phyloP scores from a whole-genome alignment of 2,888 invertebrate genomes.

The Bursaphelenchus okinawaensis region DNA sequence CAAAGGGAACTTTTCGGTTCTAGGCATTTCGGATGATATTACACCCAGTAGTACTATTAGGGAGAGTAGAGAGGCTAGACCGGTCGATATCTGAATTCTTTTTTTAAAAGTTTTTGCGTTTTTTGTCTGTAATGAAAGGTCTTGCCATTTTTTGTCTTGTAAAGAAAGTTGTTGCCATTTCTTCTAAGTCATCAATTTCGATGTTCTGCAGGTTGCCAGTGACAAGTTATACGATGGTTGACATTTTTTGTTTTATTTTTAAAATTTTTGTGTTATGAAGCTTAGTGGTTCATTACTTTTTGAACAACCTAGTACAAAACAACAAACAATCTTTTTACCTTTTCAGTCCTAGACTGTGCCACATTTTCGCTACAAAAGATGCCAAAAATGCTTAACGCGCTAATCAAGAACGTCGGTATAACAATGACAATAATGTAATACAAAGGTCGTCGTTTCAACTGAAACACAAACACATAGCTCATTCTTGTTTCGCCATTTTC shows the following conservation, averaged over 20 bases:
- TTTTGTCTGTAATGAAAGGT: neutral
- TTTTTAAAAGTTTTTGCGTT: neutral
- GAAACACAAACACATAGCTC: conserved; percentile 49
- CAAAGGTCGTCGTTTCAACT: conserved; percentile 46
- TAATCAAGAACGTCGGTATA: conserved; percentile 49
- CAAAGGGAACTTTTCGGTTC: conserved; percentile 45
- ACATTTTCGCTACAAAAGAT: conserved; percentile 47
- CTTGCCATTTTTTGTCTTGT: too few relatives aligned
- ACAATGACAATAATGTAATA: conserved; percentile 53
- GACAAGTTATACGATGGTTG: too few relatives aligned
- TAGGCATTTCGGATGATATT: conserved; percentile 50
- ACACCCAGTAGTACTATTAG: conserved; percentile 49
- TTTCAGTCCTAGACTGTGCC: conserved; percentile 48
- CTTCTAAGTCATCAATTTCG: neutral
- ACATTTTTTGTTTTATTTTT: too few relatives aligned
- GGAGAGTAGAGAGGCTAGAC: conserved; percentile 40
- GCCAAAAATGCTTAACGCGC: conserved; percentile 46
- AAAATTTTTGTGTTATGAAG: too few relatives aligned
- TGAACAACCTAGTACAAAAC: too few relatives aligned
- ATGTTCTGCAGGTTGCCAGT: too few relatives aligned
- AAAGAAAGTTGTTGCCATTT: too few relatives aligned
- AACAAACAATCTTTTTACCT: too few relatives aligned
- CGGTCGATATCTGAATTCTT: conserved; percentile 41
- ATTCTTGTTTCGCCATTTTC: conserved; percentile 26
- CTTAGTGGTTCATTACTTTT: too few relatives aligned